A percentile compares a stretch with the other conserved stretches of the same genome.
phyloP scores from a whole-genome alignment of 1,140 invertebrate genomes.

The Phthorimaea operculella region DNA sequence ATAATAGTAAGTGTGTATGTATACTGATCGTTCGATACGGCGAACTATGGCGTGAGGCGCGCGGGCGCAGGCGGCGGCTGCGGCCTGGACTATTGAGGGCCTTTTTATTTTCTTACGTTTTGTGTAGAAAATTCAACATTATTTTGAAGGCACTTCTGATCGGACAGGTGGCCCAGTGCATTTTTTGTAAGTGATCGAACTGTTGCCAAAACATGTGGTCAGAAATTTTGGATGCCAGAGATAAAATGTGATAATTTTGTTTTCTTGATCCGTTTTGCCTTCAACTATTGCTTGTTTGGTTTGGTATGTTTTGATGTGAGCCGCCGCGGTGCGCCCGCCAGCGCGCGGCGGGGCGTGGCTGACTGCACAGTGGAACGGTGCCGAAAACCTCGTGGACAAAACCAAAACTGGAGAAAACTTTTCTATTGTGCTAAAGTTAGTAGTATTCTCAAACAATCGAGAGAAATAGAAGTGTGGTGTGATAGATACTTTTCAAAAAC shows the following conservation, averaged over 20 bases:
- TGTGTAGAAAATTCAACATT: conserved; percentile 86
- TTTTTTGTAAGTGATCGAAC: conserved; percentile 66
- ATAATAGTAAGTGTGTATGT: conserved; percentile 65
- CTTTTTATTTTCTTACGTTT: conserved; percentile 75
- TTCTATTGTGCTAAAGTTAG: background rate
- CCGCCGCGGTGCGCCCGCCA: conserved; percentile 39
- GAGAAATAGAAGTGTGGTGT: no score
- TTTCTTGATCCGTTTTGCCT: conserved; percentile 36
- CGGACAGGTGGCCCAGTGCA: conserved; percentile 87
- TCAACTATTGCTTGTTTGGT: conserved; percentile 60
- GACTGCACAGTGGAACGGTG: conserved; percentile 24
- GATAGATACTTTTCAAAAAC: no score
- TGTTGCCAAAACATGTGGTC: conserved; percentile 38
- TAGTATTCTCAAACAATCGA: no score
- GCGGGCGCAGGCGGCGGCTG: conserved; percentile 68
- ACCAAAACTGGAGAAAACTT: background rate
- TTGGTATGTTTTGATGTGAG: conserved; percentile 63
- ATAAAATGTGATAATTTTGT: no score
- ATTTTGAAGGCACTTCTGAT: conserved; percentile 87
- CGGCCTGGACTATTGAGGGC: conserved; percentile 85
- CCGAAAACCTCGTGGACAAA: conserved; percentile 3
- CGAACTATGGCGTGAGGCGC: conserved; percentile 40
- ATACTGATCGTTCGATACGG: conserved; percentile 53
- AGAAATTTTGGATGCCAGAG: conserved; percentile 17
- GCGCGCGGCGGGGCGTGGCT: conserved; percentile 26